Evolutionary conservation across 1,140 invertebrate species (phyloP).

Genomic region (Neodiprion fabricii): DNA sequence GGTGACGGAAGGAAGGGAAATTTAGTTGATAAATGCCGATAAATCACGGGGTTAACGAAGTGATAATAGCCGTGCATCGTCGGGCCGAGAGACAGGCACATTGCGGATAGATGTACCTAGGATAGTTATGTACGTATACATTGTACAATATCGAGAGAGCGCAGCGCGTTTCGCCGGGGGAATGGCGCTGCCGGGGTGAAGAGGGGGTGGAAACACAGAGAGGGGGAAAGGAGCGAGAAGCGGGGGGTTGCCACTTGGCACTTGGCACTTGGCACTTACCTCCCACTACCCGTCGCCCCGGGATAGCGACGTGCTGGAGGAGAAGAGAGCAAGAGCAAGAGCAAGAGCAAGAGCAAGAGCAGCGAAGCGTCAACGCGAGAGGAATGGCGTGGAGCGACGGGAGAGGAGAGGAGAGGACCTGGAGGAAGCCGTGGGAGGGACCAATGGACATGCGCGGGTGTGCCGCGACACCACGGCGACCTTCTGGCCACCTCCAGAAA

Average conservation of each 20-base stretch:
- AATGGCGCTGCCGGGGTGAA: conserved; percentile 19
- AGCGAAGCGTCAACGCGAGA: conserved; percentile 13
- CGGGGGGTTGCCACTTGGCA: background rate
- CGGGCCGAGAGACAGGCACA: background rate
- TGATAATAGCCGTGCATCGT: conserved; percentile 52
- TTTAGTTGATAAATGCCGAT: conserved; percentile 59
- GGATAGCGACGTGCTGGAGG: conserved; percentile 15
- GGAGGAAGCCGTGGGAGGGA: conserved; percentile 48
- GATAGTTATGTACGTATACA: background rate
- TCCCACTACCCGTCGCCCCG: background rate
- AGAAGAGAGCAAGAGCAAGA: conserved; percentile 23
- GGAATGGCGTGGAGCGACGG: conserved; percentile 5
- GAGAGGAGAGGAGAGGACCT: conserved; percentile 33
- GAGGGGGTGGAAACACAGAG: conserved; percentile 21
- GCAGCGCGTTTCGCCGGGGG: conserved; percentile 23
- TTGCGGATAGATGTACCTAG: background rate
- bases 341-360: background rate
- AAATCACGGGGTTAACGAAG: conserved; percentile 59
- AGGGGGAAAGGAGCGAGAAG: conserved; percentile 18
- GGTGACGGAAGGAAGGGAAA: conserved; percentile 20
- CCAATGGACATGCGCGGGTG: conserved; percentile 63
- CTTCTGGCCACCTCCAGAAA: conserved; percentile 63
- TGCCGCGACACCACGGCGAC: conserved; percentile 60
- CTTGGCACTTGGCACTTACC: conserved; percentile 6
- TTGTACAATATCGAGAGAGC: conserved; percentile 5